Evolutionary conservation across 2,113 vertebrate genomes (phyloP), one percentile per base, ranked within the genome.

Genomic region (Chunga burmeisteri): DNA sequence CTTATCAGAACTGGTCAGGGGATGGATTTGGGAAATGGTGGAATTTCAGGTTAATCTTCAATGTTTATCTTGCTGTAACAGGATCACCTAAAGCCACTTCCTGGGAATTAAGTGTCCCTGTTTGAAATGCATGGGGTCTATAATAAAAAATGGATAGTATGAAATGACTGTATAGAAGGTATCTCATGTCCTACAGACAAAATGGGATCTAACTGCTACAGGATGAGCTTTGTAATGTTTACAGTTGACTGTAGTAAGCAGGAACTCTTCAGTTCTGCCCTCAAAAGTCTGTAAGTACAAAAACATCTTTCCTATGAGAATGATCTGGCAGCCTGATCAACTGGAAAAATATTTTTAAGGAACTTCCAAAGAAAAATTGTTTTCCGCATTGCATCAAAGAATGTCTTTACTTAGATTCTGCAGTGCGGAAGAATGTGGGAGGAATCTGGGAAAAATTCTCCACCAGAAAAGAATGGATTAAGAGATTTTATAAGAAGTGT

Each of bases 401-500:
- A 74, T 66, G 47, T 15, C 26, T 88, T 94, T 56, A 36, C 83
- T 79, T 92, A 53, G 72, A 91, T 40, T 77, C 86, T 74, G 38
- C 77, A 78, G 21, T 53, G 88, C 42, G 29, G 86, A 91, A 92
- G 88, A 62, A 83, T 49, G 61, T 74, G 36, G 73, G 66, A 90
- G 72, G 80, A 86, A 77, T 77, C 12, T 14, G 62, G 95, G 46
- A 96, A 97, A 93, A 86, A 86, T 88, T 94, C 88, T 53, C 36
- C 36, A 36, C 63, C 66, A 72, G 81, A 86, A 96, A 81, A 66
- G 40, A 94, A 80, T 32, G 68, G 89, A 97, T 97, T 96, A 93
- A 91, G 42, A 38, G 47, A 78, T 74, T 16, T 53, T 3, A 36
- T 42, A 13, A 65, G 20, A 87, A 59, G 5, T 29, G 14, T 75